These are phyloP conservation scores for Noctua janthina DNA, from an alignment of 2,888 invertebrate genomes.

Conservation along the genomic window DNA sequence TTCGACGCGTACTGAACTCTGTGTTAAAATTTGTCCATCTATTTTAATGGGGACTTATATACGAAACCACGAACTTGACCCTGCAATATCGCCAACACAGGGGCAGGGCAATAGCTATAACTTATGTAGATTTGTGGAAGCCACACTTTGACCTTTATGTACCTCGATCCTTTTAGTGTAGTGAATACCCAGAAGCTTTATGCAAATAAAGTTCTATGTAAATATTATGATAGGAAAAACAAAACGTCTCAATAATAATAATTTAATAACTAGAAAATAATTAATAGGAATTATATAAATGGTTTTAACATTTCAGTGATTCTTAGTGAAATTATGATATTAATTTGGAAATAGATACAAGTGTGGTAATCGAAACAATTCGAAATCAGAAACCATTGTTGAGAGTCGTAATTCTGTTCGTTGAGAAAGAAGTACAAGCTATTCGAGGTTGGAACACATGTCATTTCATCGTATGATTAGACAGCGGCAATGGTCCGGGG, in stretches of 20 bases:
- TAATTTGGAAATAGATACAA: conserved; percentile 13
- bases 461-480: conserved; percentile 43
- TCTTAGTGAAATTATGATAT: background rate
- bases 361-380: conserved; percentile 7
- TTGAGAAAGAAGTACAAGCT: conserved; percentile 45
- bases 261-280: conserved; percentile 23
- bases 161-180: background rate
- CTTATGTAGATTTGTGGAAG: background rate
- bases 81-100: background rate
- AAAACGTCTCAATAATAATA: background rate
- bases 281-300: conserved; percentile 11
- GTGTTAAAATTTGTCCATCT: too few species aligned
- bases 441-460: conserved; percentile 17
- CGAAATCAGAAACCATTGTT: background rate
- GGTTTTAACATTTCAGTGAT: background rate
- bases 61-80: background rate
- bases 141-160: background rate
- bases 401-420: conserved; percentile 12
- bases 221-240: conserved; percentile 12
- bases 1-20: too few species aligned
- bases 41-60: too few species aligned
- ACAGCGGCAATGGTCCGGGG: conserved; percentile 30
- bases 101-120: background rate
- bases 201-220: too few species aligned
- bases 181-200: background rate